phyloP scores from a whole-genome alignment of 2,888 invertebrate genomes.

The Cryptosula pallasiana region DNA sequence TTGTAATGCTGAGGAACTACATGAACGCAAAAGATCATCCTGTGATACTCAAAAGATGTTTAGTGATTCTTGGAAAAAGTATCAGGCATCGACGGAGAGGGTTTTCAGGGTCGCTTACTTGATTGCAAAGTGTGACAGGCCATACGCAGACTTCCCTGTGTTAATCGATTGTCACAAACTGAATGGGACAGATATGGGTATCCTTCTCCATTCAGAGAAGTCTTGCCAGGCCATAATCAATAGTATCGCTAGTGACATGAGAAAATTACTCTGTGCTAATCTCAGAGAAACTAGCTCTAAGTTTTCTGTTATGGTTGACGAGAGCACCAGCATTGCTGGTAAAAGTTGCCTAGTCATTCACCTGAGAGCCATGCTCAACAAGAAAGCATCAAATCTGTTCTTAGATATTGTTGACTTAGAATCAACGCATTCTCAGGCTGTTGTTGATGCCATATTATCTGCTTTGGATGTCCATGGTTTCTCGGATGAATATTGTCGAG shows the following conservation, averaged over 20 bases:
- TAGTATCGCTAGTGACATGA: background rate
- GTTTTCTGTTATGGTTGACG: background rate
- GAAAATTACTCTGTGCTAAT: background rate
- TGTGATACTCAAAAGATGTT: background rate
- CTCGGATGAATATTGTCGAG: background rate
- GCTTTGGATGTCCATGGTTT: background rate
- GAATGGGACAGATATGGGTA: too few relatives aligned
- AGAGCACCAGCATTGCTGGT: background rate
- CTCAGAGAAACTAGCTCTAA: background rate
- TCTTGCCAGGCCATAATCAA: too few relatives aligned
- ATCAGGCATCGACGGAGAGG: background rate
- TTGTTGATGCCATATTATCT: background rate
- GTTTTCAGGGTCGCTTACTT: background rate
- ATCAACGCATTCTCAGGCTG: too few relatives aligned
- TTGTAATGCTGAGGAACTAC: too few relatives aligned
- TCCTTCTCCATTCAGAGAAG: too few relatives aligned
- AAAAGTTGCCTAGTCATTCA: background rate
- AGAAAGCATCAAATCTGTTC: background rate
- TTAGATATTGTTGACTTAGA: background rate
- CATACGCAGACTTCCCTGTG: too few relatives aligned
- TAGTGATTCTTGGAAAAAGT: background rate
- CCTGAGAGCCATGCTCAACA: background rate
- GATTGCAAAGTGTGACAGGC: background rate
- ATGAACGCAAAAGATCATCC: too few relatives aligned
- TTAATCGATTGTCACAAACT: too few relatives aligned